These are phyloP conservation scores for Itoplectis maculator DNA, from an alignment of 2,888 invertebrate genomes.

Conservation along the genomic window DNA sequence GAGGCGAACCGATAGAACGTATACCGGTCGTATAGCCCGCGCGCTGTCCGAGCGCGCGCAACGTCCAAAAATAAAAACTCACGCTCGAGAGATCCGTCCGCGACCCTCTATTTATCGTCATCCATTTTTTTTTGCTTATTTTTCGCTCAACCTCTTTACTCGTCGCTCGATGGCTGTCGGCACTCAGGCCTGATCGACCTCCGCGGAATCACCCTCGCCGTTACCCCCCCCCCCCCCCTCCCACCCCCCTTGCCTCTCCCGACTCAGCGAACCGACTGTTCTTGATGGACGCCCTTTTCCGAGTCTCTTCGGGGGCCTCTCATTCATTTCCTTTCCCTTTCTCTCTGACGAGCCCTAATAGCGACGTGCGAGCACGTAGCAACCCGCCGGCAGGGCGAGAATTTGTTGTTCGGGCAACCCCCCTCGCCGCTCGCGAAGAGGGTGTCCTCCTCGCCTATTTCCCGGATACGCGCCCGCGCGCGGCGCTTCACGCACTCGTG, in stretches of 20 bases:
- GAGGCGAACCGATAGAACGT: constrained; percentile 44
- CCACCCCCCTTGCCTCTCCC: too few species aligned
- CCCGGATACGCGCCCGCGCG: background rate
- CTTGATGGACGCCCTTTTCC: constrained; percentile 31
- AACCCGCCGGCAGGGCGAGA: constrained; percentile 5
- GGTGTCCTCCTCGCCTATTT: background rate
- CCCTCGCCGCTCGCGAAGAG: background rate
- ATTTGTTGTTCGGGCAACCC: constrained; percentile 9
- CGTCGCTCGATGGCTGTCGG: constrained; percentile 33
- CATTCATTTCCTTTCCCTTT: background rate
- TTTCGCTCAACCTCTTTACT: constrained; percentile 12
- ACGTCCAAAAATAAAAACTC: constrained; percentile 66
- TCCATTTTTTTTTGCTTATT: constrained; percentile 34
- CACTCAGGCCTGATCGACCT: constrained; percentile 39
- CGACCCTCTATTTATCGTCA: constrained; percentile 31
- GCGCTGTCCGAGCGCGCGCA: constrained; percentile 42
- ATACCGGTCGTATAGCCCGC: background rate
- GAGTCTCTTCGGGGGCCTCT: constrained; percentile 18
- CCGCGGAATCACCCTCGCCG: constrained; percentile 8
- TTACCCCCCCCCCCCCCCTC: background rate
- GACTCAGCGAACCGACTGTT: too few species aligned
- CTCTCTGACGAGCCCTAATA: constrained; percentile 13
- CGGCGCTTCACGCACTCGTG: too few species aligned
- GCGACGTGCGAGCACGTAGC: constrained; percentile 1
- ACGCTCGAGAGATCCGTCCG: constrained; percentile 59